phyloP scores from a whole-genome alignment of 2,797 vertebrate species.

The Uromys caudimaculatus region DNA sequence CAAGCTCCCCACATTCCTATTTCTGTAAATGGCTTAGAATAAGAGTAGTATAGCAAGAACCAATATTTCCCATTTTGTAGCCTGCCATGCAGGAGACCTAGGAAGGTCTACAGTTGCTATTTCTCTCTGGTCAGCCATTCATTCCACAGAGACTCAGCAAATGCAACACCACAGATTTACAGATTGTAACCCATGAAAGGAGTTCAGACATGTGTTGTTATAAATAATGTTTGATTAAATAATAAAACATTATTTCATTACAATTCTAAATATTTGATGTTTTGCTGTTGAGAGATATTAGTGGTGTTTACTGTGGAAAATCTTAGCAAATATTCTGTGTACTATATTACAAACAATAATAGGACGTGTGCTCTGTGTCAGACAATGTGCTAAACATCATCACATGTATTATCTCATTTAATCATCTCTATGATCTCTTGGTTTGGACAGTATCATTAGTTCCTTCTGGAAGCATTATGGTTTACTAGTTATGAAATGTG shows the following conservation, averaged over 20 bases:
- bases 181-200: conserved; percentile 69
- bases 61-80: conserved; percentile 67
- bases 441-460: conserved; percentile 72
- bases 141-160: conserved; percentile 65
- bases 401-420: conserved; percentile 72
- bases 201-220: conserved; percentile 71
- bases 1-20: conserved; percentile 52
- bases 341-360: conserved; percentile 78
- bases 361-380: conserved; percentile 78
- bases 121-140: conserved; percentile 59
- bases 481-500: conserved; percentile 56
- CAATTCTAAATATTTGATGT: conserved; percentile 75
- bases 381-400: conserved; percentile 75
- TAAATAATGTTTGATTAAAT: conserved; percentile 78
- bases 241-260: conserved; percentile 79
- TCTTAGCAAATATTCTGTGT: conserved; percentile 78
- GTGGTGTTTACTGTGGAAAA: conserved; percentile 81
- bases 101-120: conserved; percentile 41
- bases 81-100: conserved; percentile 46
- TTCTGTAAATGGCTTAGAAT: conserved; percentile 62
- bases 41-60: conserved; percentile 59
- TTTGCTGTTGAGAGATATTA: conserved; percentile 77
- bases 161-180: conserved; percentile 63
- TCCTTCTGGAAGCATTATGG: conserved; percentile 59
- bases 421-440: conserved; percentile 67